Base-by-base conservation (phyloP, 2,797 vertebrate genomes). In the Cyprinella venusta region DNA sequence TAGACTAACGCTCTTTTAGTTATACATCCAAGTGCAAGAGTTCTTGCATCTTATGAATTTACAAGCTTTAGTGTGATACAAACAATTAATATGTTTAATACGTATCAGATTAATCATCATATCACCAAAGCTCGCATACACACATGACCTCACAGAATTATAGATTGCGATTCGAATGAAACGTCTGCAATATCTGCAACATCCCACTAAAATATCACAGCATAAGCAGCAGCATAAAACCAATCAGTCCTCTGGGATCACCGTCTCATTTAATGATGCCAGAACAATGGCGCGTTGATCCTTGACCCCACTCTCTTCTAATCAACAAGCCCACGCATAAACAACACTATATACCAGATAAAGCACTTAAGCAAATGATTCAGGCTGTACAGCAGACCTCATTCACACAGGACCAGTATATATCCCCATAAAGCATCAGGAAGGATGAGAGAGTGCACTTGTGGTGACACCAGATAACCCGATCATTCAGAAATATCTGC, bases 291-390 rank as follows among this genome's bases (percentile, higher is more conserved):
- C 36, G 42, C 13, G 1, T 72, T 81, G 70, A 75, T 45, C 80
- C 59, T 74, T 30, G 59, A 81, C 45, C 80, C 61, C 50, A 48
- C 50, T 56, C 61, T 76, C 71, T 76, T 82, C 61, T 56, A 76
- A 82, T 30, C 61, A 42, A 75, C 45, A 68, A 79, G 81, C 69
- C 26, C 64, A 87, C 38, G 69, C 52, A 76, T 59, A 64, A 70
- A 82, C 64, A 70, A 82, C 64, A 52, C 19, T 40, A 74, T n/a
- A 61, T 26, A 72, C 48, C 81, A 69, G 74, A 72, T 75, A 69
- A 79, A 74, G 78, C 65, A 70, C 76, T 84, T 85, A 76, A 80
- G 50, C 85, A 76, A 76, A 82, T 68, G 3, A 76, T 76, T 76
- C 48, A 56, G 33, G 48, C 36, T 48, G n/a, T 59, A n/a, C 24